Percentiles rank a stretch among this genome's conserved stretches.
These are phyloP conservation scores for Heliconius ismenius DNA, from an alignment of 2,888 invertebrate species.

Conservation along the genomic window DNA sequence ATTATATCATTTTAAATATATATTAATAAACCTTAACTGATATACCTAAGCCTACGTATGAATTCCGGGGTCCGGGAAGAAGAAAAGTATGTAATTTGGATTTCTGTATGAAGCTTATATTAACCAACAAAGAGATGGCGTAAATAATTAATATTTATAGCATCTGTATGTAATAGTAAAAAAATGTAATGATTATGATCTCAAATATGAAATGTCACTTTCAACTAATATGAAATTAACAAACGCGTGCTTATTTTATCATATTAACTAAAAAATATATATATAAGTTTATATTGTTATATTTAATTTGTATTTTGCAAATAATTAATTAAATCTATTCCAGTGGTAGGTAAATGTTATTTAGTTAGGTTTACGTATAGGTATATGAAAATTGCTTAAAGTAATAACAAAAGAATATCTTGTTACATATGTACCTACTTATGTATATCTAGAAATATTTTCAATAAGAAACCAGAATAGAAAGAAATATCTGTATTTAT, in stretches of 20 bases:
- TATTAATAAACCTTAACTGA: neutral
- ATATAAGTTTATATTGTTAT: neutral
- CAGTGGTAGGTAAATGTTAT: neutral
- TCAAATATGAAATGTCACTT: neutral
- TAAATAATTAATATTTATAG: neutral
- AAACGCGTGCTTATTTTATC: neutral
- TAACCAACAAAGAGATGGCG: neutral
- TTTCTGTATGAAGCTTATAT: neutral
- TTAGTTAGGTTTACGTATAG: neutral
- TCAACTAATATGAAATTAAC: neutral
- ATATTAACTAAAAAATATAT: neutral
- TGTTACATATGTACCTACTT: constrained; percentile 13
- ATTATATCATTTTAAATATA: neutral
- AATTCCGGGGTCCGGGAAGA: neutral
- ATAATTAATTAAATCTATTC: constrained; percentile 6
- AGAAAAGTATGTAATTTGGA: no score
- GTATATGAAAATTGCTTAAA: neutral
- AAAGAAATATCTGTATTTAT: neutral
- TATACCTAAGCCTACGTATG: neutral
- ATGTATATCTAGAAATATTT: constrained; percentile 2
- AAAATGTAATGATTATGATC: neutral
- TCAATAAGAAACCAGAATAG: neutral
- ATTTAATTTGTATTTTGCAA: neutral
- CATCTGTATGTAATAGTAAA: neutral
- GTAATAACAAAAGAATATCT: constrained; percentile 14